Percentiles rank a stretch among this genome's conserved stretches.
Conservation (phyloP, 2,888 invertebrate genomes). For the Mythimna impura region DNA sequence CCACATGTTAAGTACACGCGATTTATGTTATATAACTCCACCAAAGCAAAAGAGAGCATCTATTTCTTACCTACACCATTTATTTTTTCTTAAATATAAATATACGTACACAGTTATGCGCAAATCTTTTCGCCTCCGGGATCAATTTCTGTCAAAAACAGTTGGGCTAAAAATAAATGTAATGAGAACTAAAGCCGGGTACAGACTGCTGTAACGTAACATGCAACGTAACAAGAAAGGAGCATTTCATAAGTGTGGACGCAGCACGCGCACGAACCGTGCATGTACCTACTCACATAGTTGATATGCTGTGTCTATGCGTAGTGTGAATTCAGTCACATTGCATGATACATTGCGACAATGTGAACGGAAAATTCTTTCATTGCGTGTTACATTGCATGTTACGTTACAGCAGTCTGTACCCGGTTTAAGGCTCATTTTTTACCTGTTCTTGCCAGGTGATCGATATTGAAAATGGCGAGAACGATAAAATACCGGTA, state of each 20-base stretch:
- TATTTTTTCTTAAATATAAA: not conserved
- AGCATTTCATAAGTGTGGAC: no score
- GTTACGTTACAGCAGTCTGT: no score
- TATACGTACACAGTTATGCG: not conserved
- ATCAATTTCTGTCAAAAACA: slow-evolving; percentile 58
- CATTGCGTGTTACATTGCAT: no score
- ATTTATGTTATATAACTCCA: not conserved
- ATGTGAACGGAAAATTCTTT: no score
- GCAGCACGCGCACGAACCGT: no score
- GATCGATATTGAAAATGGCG: slow-evolving; percentile 55
- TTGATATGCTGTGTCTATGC: no score
- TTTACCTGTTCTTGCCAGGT: slow-evolving; percentile 48
- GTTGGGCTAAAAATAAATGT: slow-evolving; percentile 56
- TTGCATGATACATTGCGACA: no score
- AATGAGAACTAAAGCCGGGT: slow-evolving; percentile 45
- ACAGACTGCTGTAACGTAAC: no score
- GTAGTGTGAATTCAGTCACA: no score
- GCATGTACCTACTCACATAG: no score
- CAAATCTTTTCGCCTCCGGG: slow-evolving; percentile 27
- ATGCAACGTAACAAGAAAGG: no score
- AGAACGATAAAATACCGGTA: slow-evolving; percentile 41
- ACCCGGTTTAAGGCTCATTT: slow-evolving; percentile 38
- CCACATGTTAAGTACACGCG: not conserved
- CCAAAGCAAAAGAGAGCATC: slow-evolving; percentile 3
- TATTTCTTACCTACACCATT: slow-evolving; percentile 19